These are phyloP conservation scores for Lucilia cuprina DNA, from an alignment of 1,140 invertebrate genomes.

Conservation along the genomic window DNA sequence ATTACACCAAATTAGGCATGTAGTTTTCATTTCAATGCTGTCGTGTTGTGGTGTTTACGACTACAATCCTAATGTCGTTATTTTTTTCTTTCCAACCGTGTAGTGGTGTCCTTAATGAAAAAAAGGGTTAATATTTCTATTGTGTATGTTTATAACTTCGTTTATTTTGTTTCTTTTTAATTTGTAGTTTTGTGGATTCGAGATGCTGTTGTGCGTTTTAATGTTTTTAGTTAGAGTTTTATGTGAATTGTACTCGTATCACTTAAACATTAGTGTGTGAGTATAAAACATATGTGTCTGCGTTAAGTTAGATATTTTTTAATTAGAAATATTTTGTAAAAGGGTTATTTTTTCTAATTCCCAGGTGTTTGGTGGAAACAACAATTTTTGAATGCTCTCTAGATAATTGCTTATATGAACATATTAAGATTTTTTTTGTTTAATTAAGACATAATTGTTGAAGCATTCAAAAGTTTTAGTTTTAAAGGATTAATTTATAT, in stretches of 20 bases:
- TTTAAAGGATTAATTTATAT: no score
- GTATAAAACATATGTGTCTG: not conserved
- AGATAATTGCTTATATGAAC: no score
- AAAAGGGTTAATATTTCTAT: not conserved
- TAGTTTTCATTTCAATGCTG: constrained; percentile 47
- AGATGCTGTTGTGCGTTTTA: not conserved
- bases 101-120: not conserved
- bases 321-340: not conserved
- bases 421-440: no score
- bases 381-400: no score
- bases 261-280: no score
- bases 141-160: not conserved
- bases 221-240: not conserved
- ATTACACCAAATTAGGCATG: constrained; percentile 63
- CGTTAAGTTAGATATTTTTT: not conserved
- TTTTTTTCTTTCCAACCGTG: not conserved
- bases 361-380: not conserved
- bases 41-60: not conserved
- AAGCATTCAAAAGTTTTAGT: no score
- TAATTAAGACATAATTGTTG: no score
- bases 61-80: not conserved
- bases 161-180: not conserved
- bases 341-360: not conserved
- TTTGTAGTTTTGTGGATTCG: not conserved
- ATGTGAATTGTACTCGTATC: no score